Evolutionary conservation across 2,797 vertebrate species (phyloP), one percentile per base, ranked within the genome.

Genomic region (Sebastes itinus): DNA sequence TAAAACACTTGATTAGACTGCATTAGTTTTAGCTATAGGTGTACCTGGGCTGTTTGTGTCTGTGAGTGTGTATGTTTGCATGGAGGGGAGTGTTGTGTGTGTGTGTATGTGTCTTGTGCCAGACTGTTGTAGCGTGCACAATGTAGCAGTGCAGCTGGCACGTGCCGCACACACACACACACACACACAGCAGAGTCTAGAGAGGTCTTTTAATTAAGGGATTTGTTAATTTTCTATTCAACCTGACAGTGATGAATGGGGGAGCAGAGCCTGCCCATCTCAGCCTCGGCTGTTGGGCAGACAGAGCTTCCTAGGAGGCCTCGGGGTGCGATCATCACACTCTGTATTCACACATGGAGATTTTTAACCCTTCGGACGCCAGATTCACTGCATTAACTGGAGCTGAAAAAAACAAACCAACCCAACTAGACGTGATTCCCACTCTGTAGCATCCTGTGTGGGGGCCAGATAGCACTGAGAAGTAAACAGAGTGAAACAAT

Each of bases 171-270:
- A 38, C 62, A 62, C 69, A 60, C 68, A 59, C 72, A 62, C 56
- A 59, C 68, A 49, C 61, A 72, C 74, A 35, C 28, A 69, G 38
- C 13, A 61, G 73, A 84, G 76, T 75, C 88, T 82, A 60, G 87
- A 89, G 86, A 89, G 87, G 90, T 87, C 91, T 93, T 94, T 95
- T 94, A 94, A 94, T 95, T 92, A 95, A 92, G 86, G 89, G 89
- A 92, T 94, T 94, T 92, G 92, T 95, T 95, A 92, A 94, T 94
- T 94, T 94, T 88, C 91, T 81, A 89, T 92, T 92, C 91, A 93
- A 92, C 82, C 23, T 92, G 93, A 92, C 92, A 93, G 82, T 94
- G 94, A 95, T 93, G 92, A 92, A 95, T 88, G 91, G 82, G 83
- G 85, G 75, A 42, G 81, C 77, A 7, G 79, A 1, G 71, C 28